Evolutionary conservation across 2,888 invertebrate species (phyloP), one percentile per base, ranked within the genome.

Genomic region (Noctuana brunneofusca): DNA sequence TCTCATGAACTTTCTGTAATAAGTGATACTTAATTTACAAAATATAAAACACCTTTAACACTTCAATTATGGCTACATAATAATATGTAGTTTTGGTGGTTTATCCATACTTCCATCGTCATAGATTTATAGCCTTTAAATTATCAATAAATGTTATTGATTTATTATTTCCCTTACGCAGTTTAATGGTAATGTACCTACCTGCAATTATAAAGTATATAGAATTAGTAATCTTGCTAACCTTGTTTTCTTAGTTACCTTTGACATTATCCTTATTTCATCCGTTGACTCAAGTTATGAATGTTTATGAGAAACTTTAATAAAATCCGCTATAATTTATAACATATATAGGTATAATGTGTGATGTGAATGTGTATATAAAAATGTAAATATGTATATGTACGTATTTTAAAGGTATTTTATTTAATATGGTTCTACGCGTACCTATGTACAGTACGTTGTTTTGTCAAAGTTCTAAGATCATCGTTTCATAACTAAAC

Each of bases 251-350:
- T 46, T 46, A 16, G 9, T 54, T 60, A 54, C 59, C 53, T 54
- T 46, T 60, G 59, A 48, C 59, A 60, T 53, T 62, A 49, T 62
- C 62, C 62, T 62, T 62, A 55, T 55, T 38, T 30, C 38, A 60
- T 54, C 48, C 58, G 24, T 14, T 38, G 54, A 55, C 32, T 55
- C 60, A 60, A 59, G 54, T 35, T 20, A 22, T 24, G 14, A 46
- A 27, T 35, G 24, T 52, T 35, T 46, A 27, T 46, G n/a, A 56
- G 41, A 46, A 43, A 27, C 3, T 8, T 16, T 43, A 20, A 16
- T 16, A 50, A 27, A 24, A 32, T 32, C 12, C n/a, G 35, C 6
- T 8, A 27, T 27, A 27, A 5, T 27, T 27, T 3, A 6, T 3
- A 27, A 6, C 27, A 27, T 27, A n/a, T n/a, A n/a, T n/a, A n/a